Base-by-base conservation (phyloP, 2,888 invertebrate species). In the Sesia bembeciformis region DNA sequence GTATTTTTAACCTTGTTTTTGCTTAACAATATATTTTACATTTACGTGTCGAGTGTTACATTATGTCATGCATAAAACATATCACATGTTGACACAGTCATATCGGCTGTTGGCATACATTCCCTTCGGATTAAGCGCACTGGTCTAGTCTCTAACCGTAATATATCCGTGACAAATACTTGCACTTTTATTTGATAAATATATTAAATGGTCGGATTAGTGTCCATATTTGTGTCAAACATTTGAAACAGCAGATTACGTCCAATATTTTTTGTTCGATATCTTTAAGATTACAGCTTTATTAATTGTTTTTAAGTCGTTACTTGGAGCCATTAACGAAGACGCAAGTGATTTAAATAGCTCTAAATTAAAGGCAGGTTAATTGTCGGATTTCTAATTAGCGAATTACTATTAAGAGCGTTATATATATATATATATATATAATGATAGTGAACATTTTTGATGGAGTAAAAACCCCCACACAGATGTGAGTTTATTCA, bases 81-180 rank as follows among this genome's bases (percentile, higher is more conserved):
- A 42, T 42, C 42, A 42, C 42, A 6, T 42, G 42, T 7, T 7
- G 7, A 7, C 42, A 42, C 5, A 50, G 5, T 39, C 7, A 38
- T 54, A 54, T 55, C 40, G 40, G 5, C 51, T 53, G 8, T 66
- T 74, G 72, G 71, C 74, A 76, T 65, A 71, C 65, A 72, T 78
- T 70, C 60, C 56, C 57, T 53, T 54, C 59, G 66, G 76, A 79
- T 78, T 77, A 76, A 74, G 70, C 54, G 55, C 71, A 60, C 64
- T 7, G 43, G 53, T 57, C 50, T 56, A 54, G 54, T 67, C 66
- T 68, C 62, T 76, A 74, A 79, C 81, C 78, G 74, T 76, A 75
- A 74, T 70, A 74, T 68, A 65, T 66, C 62, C 55, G 61, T 62
- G 64, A 68, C 63, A 64, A 65, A 68, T 68, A 64, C 62, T 64